Percentiles rank a stretch among this genome's conserved stretches.
Evolutionary conservation across 2,888 invertebrate genomes (phyloP).

Genomic region (Coelinius sp.): DNA sequence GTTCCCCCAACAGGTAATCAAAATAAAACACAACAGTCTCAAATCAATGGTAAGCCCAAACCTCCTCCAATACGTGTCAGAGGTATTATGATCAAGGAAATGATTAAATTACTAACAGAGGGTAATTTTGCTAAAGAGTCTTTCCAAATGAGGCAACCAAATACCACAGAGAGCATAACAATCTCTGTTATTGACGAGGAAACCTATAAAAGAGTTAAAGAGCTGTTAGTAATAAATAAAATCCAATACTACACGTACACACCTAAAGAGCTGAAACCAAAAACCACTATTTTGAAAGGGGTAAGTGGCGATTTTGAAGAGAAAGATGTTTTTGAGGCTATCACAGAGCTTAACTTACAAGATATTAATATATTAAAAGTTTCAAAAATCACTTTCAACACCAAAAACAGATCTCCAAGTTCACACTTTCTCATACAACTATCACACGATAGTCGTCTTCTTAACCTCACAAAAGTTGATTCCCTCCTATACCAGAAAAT

Average conservation of each 20-base stretch:
- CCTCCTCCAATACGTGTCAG: not conserved
- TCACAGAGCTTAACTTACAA: not conserved
- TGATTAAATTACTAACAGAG: not conserved
- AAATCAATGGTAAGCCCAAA: not conserved
- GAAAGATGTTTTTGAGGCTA: not conserved
- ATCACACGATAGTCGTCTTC: not conserved
- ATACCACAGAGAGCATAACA: not conserved
- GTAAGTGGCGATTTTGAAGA: not conserved
- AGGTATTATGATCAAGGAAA: not conserved
- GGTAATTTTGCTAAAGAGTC: not conserved
- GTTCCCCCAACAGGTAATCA: not conserved
- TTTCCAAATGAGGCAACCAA: not conserved
- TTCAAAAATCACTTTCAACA: not conserved
- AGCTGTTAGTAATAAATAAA: not conserved
- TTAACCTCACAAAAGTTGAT: not conserved
- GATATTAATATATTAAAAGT: not conserved
- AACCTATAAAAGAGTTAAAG: not conserved
- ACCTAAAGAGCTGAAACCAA: not conserved
- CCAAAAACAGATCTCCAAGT: not conserved
- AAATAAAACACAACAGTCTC: not conserved
- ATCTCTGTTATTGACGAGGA: not conserved
- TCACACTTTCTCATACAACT: not conserved
- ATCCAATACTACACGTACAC: not conserved
- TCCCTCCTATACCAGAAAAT: not conserved
- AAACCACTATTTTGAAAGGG: not conserved